Conservation (phyloP, 2,797 vertebrate genomes). For the Hydrophis major region DNA sequence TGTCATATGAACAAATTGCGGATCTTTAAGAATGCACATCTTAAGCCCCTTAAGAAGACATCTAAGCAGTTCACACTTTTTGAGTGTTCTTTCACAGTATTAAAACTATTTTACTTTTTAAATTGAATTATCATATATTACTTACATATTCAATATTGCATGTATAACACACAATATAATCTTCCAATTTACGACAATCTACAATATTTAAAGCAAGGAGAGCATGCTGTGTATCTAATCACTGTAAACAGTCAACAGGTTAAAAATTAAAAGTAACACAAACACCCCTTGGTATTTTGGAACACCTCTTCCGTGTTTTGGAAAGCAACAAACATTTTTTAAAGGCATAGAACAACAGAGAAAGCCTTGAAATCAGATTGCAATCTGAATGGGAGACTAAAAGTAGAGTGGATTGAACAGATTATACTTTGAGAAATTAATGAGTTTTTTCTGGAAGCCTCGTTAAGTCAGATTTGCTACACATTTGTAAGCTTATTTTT, state of each 20-base stretch:
- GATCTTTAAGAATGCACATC: too few species aligned
- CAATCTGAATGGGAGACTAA: neutral
- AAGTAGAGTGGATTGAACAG: neutral
- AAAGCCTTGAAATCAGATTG: neutral
- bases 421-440: neutral
- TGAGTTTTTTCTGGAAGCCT: neutral
- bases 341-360: neutral
- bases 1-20: too few species aligned
- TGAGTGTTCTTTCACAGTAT: too few species aligned
- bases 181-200: neutral
- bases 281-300: neutral
- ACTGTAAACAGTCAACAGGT: neutral
- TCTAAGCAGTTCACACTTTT: too few species aligned
- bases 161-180: neutral
- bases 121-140: too few species aligned
- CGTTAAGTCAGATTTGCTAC: neutral
- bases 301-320: neutral
- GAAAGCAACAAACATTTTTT: neutral
- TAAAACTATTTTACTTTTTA: too few species aligned
- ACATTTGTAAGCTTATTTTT: neutral
- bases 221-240: neutral
- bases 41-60: too few species aligned
- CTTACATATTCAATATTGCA: neutral
- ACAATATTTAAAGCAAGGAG: too few species aligned
- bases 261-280: neutral